Base-by-base conservation (phyloP, 30 jellyfish, hydroid and myxozoan genomes). In the Turritopsis rubra region DNA sequence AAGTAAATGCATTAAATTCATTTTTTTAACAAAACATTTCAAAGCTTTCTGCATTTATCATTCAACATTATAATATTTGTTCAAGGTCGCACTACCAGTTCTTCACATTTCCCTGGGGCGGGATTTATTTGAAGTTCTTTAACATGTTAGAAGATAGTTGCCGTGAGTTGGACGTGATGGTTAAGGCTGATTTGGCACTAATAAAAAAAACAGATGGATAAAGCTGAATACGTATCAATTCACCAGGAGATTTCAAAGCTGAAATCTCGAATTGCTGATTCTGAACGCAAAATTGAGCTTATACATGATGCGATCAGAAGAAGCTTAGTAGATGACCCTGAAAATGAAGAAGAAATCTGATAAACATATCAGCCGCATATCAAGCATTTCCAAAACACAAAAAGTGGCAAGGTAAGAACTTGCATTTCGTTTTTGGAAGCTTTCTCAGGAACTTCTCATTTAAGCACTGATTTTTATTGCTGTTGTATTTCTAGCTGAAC, bases 101-200 rank as follows among this genome's bases (percentile, higher is more conserved):
- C 81, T 73, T 53, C 97, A 90, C 79, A 75, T 86, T 84, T 82
- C 96, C 26, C 60, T 81, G 85, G 87, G 87, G n/a, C n/a, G n/a
- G n/a, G 19, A 21, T 52, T 19, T 82, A 82, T 31, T 52, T 82
- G 29, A 71, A 82, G 60, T 3, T 82, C 66, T 82, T 82, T 52
- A 82, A 28, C 16, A 82, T 82, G 85, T 22, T 82, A 28, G 86
- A 66, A 82, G 28, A 65, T 72, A 28, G 26, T n/a, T 82, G 88
- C 66, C 88, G 71, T 82, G 66, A 65, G 27, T 24, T 82, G 31
- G 88, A 82, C 66, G 28, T 66, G 18, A 65, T 28, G 71, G 29
- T 82, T 28, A 87, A 85, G 26, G 88, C 86, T 24, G 72, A 65
- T 18, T 71, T 82, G 19, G 88, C 83, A 13, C 16, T 82, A 21